Conservation (phyloP, 2,113 vertebrate species). For the Notiomystis cincta region DNA sequence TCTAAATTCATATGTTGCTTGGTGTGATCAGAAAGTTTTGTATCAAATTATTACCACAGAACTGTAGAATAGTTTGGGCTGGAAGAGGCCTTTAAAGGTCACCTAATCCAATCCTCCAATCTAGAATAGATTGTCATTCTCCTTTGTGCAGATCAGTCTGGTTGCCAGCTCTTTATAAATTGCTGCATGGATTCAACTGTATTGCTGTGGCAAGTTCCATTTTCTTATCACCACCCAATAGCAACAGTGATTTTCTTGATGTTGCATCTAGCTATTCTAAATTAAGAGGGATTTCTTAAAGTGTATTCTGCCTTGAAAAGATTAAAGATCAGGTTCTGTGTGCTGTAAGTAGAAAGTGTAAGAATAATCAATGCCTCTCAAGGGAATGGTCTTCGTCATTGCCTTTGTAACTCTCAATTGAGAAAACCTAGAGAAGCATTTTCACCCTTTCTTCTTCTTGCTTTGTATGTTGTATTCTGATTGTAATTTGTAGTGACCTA, state of each 20-base stretch:
- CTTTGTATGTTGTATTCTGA: background rate
- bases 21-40: background rate
- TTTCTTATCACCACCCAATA: background rate
- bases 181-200: background rate
- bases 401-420: background rate
- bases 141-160: background rate
- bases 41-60: background rate
- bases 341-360: background rate
- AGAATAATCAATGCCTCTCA: background rate
- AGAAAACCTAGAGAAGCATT: background rate
- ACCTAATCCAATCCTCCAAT: background rate
- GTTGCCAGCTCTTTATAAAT: background rate
- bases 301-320: background rate
- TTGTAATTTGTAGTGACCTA: background rate
- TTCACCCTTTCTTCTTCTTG: background rate
- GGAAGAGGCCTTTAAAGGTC: background rate
- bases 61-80: background rate
- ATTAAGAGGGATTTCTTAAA: background rate
- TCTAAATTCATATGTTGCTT: background rate
- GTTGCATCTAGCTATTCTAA: background rate
- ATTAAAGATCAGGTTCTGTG: background rate
- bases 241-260: background rate
- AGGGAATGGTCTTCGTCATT: background rate
- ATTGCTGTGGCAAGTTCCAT: fast-evolving
- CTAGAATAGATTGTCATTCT: background rate